Base-by-base conservation (phyloP, 2,797 vertebrate species). In the Clarias pachynema region DNA sequence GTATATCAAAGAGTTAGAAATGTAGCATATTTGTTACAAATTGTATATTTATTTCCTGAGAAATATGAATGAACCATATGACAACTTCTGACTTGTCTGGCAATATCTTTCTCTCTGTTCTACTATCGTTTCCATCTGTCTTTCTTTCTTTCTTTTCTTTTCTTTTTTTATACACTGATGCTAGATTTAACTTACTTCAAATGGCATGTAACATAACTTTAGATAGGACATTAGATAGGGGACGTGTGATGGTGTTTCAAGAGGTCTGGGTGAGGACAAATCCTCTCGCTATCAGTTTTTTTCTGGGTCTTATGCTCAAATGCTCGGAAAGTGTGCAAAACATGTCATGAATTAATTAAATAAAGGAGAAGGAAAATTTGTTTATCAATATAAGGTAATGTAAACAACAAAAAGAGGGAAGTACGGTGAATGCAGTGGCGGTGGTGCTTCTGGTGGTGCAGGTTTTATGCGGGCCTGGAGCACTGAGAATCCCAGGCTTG, bases 401-500 rank as follows among this genome's bases (percentile, higher is more conserved):
- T 6, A 44, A 26, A n/a, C 0, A 72, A 5, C 16, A 70, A 18
- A 77, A 31, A 6, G 56, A 24, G 56, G 29, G 29, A 77, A 84
- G 34, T 59, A 37, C 22, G 72, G 62, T 31, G n/a, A 84, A 22
- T 20, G 26, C 16, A 57, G 65, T 18, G 24, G 31, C 0, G 24
- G 66, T 44, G 9, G 44, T 49, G 44, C 44, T 12, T 49, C 10
- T 49, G 10, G 49, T 53, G 49, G 49, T 53, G 49, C 12, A 2
- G 12, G 49, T 12, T 53, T 53, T 53, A 53, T 53, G 34, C 63
- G 29, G 9, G 44, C 60, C 16, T 22, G 24, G 62, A 3, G 14
- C 40, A 24, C 34, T 56, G 65, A 84, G 79, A 84, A 75, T 84
- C 60, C 37, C 24, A 60, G 75, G 12, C 68, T 83, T 68, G 72